Conservation (phyloP, 2,888 invertebrate genomes). For the Seladonia tumulorum region DNA sequence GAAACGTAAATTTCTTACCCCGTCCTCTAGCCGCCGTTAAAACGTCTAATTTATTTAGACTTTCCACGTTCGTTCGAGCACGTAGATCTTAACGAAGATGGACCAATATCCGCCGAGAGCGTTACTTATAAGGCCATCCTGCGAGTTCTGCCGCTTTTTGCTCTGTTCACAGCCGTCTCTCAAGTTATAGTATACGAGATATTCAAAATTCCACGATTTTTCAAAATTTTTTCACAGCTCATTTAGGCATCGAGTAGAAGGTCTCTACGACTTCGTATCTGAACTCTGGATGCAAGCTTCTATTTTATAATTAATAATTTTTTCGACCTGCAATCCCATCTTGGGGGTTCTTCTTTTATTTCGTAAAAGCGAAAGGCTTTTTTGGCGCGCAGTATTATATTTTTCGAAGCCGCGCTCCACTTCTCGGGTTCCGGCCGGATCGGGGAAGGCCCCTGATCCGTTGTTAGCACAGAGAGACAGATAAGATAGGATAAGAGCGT, state of each 20-base stretch:
- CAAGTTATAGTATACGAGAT: too few relatives aligned
- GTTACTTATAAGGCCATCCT: not conserved
- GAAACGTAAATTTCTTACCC: not conserved
- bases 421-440: not conserved
- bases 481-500: slow-evolving; percentile 43
- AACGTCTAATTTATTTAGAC: not conserved
- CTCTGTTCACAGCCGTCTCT: not conserved
- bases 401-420: not conserved
- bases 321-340: not conserved
- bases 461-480: slow-evolving; percentile 23
- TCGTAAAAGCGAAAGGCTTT: not conserved
- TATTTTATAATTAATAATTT: too few relatives aligned
- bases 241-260: too few relatives aligned
- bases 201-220: too few relatives aligned
- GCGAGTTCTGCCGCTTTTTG: not conserved
- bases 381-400: not conserved
- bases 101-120: not conserved
- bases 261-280: too few relatives aligned
- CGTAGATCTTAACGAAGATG: not conserved
- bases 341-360: not conserved
- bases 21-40: not conserved
- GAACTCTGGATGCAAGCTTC: too few relatives aligned
- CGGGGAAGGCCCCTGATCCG: not conserved
- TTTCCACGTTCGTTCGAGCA: not conserved
- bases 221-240: too few relatives aligned